Base-by-base conservation (phyloP, 1,140 invertebrate species). In the Chironomus striatipennis region DNA sequence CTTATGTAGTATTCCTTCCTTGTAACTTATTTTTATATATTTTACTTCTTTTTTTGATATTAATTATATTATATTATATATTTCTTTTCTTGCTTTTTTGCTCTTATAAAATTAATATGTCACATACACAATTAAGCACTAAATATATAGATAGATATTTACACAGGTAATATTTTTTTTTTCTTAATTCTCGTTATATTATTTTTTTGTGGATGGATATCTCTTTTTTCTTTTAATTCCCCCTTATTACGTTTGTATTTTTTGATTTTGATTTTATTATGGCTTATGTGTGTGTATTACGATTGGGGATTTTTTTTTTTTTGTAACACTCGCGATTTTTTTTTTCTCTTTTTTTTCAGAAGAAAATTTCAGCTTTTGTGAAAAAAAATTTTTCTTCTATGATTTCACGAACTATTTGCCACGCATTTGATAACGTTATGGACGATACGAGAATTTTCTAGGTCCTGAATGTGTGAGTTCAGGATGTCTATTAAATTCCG, bases 121-220 rank as follows among this genome's bases (percentile, higher is more conserved):
- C 74, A 57, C 24, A 47, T 42, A 20, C 47, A 74, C 64, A 64
- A 74, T 74, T 64, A 43, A 18, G 9, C 43, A 73, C 47, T 57
- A 57, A 57, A 57, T n/a, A n/a, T 20, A 42, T 43, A 6, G 73
- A 64, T 21, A 57, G 10, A 57, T 74, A 74, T 74, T 74, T 74
- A 70, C 65, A 70, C 65, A 70, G 65, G 65, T 70, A 34, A 42
- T 42, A 70, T 24, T 43, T 47, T 18, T 73, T 74, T 74, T 17
- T 72, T 67, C 42, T 20, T 72, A 6, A 34, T 34, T 34, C 24
- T 65, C 34, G 10, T 75, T 74, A 79, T 43, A 78, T 78, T 79
- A 2, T 78, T 78, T 74, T 79, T 77, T 74, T 21, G 9, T 20
- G 17, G 43, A 65, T 74, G 73, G 34, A 73, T 43, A 43, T 73